phyloP scores from a whole-genome alignment of 2,797 vertebrate species.

The Coilia nasus region DNA sequence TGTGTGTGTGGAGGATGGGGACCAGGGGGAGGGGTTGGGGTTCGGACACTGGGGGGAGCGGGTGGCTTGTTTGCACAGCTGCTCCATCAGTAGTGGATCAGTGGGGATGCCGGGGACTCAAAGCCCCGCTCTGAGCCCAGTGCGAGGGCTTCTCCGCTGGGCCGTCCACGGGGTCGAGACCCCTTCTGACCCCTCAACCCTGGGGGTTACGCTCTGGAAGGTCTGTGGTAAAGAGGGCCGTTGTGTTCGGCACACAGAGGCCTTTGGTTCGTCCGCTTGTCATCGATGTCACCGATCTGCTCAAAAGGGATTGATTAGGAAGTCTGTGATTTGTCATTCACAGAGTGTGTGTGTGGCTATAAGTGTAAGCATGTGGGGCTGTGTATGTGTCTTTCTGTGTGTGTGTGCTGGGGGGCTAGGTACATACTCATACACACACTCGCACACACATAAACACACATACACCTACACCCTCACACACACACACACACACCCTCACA shows the following conservation, averaged over 20 bases:
- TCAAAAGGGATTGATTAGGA: slow-evolving; percentile 76
- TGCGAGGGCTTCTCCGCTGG: slow-evolving; percentile 65
- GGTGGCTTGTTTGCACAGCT: slow-evolving; percentile 79
- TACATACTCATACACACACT: slow-evolving; percentile 28
- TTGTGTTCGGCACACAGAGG: slow-evolving; percentile 70
- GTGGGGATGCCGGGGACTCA: slow-evolving; percentile 65
- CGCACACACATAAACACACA: slow-evolving; percentile 60
- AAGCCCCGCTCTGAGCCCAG: slow-evolving; percentile 54
- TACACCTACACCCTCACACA: too few relatives aligned
- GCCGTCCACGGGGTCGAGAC: slow-evolving; percentile 68
- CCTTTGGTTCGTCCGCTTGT: slow-evolving; percentile 63
- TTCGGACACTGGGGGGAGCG: too few relatives aligned
- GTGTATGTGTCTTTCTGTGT: slow-evolving; percentile 34
- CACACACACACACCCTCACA: too few relatives aligned
- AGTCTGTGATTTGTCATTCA: slow-evolving; percentile 70
- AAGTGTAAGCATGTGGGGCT: slow-evolving; percentile 23
- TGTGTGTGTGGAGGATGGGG: neutral
- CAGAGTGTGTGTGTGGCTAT: slow-evolving; percentile 47
- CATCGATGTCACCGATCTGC: slow-evolving; percentile 74
- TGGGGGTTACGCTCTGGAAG: slow-evolving; percentile 72
- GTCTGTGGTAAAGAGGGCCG: slow-evolving; percentile 70
- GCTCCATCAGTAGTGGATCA: slow-evolving; percentile 74
- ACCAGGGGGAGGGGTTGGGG: neutral
- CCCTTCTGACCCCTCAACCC: slow-evolving; percentile 68
- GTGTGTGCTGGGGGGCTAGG: slow-evolving; percentile 54